A percentile compares a stretch with the other conserved stretches of the same genome.
These are phyloP conservation scores for Phenganax stokvisi DNA, from an alignment of 92 coral and sea anemone species.

Conservation along the genomic window DNA sequence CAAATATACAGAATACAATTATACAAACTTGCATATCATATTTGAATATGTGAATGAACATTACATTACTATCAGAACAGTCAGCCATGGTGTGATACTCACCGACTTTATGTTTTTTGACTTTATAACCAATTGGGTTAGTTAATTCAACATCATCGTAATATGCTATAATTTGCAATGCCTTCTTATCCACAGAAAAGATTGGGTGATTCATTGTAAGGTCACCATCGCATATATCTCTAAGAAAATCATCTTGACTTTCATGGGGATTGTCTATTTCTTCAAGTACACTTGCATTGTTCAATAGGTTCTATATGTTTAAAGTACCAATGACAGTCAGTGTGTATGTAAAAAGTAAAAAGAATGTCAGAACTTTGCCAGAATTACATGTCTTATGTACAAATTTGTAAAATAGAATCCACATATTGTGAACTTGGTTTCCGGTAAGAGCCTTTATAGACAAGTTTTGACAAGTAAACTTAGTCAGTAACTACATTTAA, in stretches of 20 bases:
- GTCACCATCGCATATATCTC: constrained; percentile 12
- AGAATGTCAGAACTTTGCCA: neutral
- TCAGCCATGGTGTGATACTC: neutral
- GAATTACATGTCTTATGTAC: neutral
- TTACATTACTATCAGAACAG: no score
- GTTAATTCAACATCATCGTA: constrained; percentile 42
- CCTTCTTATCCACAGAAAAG: constrained; percentile 35
- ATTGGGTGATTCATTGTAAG: neutral
- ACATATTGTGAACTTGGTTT: no score
- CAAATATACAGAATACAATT: no score
- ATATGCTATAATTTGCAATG: constrained; percentile 38
- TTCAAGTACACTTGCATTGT: constrained; percentile 26
- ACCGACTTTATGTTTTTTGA: constrained; percentile 42
- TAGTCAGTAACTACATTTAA: no score
- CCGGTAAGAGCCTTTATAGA: no score
- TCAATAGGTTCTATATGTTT: constrained; percentile 20
- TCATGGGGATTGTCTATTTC: neutral
- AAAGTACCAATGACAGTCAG: neutral
- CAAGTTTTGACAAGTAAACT: no score
- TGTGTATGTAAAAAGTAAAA: neutral
- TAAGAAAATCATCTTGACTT: neutral
- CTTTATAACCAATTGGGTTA: constrained; percentile 41
- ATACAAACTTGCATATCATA: no score
- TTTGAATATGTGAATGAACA: no score
- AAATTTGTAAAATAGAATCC: no score